phyloP scores from a whole-genome alignment of 2,113 vertebrate genomes.

The Terrapene triunguis region DNA sequence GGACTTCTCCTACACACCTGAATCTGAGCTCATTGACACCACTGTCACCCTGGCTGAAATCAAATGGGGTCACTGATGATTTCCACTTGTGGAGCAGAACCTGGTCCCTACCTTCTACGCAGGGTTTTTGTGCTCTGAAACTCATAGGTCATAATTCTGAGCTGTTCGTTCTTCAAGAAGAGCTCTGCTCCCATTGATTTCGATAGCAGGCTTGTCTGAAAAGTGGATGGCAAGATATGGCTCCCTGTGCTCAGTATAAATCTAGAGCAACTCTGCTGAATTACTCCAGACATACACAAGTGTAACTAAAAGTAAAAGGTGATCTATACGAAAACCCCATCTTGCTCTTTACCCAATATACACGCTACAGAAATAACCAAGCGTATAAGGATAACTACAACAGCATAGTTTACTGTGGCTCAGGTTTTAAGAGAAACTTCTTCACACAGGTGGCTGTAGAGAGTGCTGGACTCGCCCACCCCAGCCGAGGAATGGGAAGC shows the following conservation, averaged over 20 bases:
- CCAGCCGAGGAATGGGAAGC: not conserved
- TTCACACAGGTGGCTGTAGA: not conserved
- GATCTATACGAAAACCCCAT: not conserved
- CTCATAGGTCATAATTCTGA: not conserved
- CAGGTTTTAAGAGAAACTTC: not conserved
- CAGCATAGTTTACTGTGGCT: too few relatives aligned
- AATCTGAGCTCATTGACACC: not conserved
- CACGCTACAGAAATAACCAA: not conserved
- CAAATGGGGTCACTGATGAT: not conserved
- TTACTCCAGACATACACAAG: not conserved
- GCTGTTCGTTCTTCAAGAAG: fast-evolving
- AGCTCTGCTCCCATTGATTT: not conserved
- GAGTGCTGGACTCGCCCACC: not conserved
- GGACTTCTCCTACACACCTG: not conserved
- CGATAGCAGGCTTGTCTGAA: not conserved
- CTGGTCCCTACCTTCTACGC: not conserved
- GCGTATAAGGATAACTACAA: not conserved
- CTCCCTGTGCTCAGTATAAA: not conserved
- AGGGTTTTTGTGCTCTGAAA: not conserved
- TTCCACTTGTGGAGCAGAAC: not conserved
- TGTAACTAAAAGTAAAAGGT: not conserved
- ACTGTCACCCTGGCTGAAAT: not conserved
- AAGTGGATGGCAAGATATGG: not conserved
- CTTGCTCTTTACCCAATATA: not conserved
- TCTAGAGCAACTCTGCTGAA: not conserved